Evolutionary conservation across 53 echinoderm and acorn worm genomes (phyloP).

Genomic region (Stichopus horrens): DNA sequence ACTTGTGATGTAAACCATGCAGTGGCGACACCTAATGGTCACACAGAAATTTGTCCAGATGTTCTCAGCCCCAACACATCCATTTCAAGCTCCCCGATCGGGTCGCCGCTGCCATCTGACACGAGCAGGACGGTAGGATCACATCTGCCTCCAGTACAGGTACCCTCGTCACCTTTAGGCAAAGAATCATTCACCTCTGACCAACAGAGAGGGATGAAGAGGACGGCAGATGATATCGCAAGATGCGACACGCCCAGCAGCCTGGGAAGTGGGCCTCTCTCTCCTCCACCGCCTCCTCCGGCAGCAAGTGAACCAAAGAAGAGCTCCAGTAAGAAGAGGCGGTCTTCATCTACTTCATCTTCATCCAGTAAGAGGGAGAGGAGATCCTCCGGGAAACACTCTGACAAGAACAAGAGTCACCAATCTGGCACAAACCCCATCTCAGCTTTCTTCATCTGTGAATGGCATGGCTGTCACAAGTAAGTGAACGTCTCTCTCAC

Average conservation of each 20-base stretch:
- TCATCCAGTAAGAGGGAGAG: slow-evolving; percentile 63
- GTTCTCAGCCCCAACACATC: slow-evolving; percentile 37
- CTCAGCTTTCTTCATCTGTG: slow-evolving; percentile 68
- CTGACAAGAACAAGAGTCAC: slow-evolving; percentile 52
- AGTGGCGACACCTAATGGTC: slow-evolving; percentile 20
- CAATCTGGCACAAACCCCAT: slow-evolving; percentile 34
- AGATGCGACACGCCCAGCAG: slow-evolving; percentile 41
- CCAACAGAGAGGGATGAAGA: slow-evolving; percentile 40
- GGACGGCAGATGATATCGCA: slow-evolving; percentile 18
- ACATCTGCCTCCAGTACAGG: not conserved
- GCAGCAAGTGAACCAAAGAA: slow-evolving; percentile 21
- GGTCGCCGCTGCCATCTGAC: slow-evolving; percentile 29
- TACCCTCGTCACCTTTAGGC: not conserved
- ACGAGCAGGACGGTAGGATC: not conserved
- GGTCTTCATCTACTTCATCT: slow-evolving; percentile 78
- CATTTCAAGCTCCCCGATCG: slow-evolving; percentile 41
- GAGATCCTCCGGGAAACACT: slow-evolving; percentile 52
- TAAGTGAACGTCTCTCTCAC: slow-evolving; percentile 31
- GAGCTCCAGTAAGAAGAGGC: slow-evolving; percentile 69
- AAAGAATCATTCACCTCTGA: not conserved
- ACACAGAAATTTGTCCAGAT: slow-evolving; percentile 10
- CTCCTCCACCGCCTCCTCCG: slow-evolving; percentile 38
- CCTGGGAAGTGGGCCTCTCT: slow-evolving; percentile 34
- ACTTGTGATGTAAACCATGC: not conserved
- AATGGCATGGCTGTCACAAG: slow-evolving; percentile 90